Base-by-base conservation (phyloP, 2,888 invertebrate species). In the Ischnura elegans region DNA sequence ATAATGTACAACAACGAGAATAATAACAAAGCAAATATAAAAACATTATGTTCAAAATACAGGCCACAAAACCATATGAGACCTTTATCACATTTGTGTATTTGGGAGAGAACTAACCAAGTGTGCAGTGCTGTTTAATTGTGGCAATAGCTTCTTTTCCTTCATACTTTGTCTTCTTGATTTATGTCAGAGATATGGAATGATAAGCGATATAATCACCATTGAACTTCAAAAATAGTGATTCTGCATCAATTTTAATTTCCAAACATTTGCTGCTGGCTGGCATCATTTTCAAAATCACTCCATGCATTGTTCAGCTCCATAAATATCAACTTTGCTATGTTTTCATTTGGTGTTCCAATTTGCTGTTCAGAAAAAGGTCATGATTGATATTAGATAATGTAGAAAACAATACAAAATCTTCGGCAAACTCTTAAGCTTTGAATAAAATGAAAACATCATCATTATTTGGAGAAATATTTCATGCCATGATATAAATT, bases 271-370 rank as follows among this genome's bases (percentile, higher is more conserved):
- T 94, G 94, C 85, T 94, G 94, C 55, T 94, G 94, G 29, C 94
- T 94, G 93, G 94, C 94, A 87, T 98, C 98, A 95, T 97, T 98
- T 96, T 99, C 99, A 96, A 99, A 99, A 95, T 99, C 99, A 95
- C 98, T 98, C 99, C 99, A 99, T 42, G 99, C 99, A 96, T 99
- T 99, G 96, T 99, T 99, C 95, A 99, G 96, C 96, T 99, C 99
- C 97, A 99, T 99, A 96, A 99, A 99, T 95, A 99, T 98, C 96
- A 99, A 96, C 96, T 98, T 99, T 16, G 99, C 99, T 95, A 99
- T 97, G 95, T 98, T 97, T 96, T 99, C 99, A 95, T 99, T 98
- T 46, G 98, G 97, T 5, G 98, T 98, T 55, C 99, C 99, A 95
- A 98, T 97, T 97, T 99, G 98, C 99, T 99, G 96, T 4, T 96